Conservation (phyloP, 1,140 invertebrate genomes). For the Oreohelix idahoensis region DNA sequence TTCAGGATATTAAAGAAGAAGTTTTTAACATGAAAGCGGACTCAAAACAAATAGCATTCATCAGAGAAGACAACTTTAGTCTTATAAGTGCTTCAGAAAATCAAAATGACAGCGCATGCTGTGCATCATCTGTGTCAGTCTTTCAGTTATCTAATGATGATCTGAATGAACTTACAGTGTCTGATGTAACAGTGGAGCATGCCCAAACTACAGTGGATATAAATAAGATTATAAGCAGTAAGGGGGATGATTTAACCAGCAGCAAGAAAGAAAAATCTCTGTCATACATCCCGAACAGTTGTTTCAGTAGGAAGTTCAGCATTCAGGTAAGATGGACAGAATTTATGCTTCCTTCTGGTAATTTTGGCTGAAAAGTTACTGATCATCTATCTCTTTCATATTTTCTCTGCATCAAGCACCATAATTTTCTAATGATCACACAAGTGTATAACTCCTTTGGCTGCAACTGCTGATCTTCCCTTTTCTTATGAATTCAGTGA, state of each 20-base stretch:
- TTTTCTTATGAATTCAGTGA: no score
- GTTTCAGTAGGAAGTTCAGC: neutral
- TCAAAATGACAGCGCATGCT: no score
- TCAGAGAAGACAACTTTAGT: neutral
- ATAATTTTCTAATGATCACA: no score
- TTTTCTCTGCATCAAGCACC: no score
- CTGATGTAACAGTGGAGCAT: neutral
- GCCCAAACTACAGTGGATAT: neutral
- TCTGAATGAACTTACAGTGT: neutral
- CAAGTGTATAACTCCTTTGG: no score
- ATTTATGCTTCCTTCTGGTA: no score
- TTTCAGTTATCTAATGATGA: neutral
- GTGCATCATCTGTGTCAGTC: neutral
- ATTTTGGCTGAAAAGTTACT: no score
- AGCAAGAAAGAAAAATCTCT: neutral
- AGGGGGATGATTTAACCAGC: neutral
- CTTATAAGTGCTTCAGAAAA: neutral
- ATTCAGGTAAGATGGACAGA: neutral
- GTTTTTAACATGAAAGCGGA: constrained; percentile 36
- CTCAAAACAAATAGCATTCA: constrained; percentile 20
- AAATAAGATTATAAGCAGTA: neutral
- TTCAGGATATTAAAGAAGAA: constrained; percentile 47
- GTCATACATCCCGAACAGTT: neutral
- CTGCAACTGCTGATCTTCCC: no score
- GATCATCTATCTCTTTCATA: no score